Evolutionary conservation across 2,113 vertebrate species (phyloP).

Genomic region (Pseudopipra pipra): DNA sequence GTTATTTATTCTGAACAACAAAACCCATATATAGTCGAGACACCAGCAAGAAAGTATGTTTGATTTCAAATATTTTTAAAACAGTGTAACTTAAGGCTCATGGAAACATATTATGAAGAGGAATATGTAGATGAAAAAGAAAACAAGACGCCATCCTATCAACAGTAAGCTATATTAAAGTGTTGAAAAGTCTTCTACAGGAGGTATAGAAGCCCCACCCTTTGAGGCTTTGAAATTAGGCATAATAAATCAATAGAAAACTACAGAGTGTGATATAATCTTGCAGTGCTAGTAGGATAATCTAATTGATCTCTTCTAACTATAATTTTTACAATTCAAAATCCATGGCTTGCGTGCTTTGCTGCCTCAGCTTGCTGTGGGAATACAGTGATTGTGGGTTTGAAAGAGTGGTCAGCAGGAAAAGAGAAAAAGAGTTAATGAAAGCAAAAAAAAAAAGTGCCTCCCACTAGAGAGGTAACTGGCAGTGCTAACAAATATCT

Average conservation of each 20-base stretch:
- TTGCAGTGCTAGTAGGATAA: conserved; percentile 1
- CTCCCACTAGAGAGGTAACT: conserved; percentile 29
- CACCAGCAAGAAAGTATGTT: neutral
- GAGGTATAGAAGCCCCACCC: neutral
- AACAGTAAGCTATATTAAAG: neutral
- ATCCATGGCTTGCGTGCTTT: neutral
- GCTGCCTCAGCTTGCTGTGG: conserved; percentile 20
- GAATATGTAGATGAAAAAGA: neutral
- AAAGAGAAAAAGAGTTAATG: conserved; percentile 67
- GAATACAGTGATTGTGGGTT: neutral
- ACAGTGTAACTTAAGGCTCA: neutral
- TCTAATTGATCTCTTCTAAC: conserved; percentile 17
- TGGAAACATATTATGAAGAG: neutral
- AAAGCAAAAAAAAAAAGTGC: conserved; percentile 32
- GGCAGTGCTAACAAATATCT: conserved; percentile 64
- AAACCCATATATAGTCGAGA: accelerated
- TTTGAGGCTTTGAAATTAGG: neutral
- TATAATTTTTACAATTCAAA: conserved; percentile 48
- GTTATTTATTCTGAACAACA: neutral
- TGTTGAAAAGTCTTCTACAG: neutral
- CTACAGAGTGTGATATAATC: neutral
- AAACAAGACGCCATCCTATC: neutral
- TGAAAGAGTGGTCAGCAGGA: conserved; percentile 39
- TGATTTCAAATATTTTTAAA: neutral
- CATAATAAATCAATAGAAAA: neutral